phyloP scores from a whole-genome alignment of 2,888 invertebrate species.

The Tricholauxania praeusta region DNA sequence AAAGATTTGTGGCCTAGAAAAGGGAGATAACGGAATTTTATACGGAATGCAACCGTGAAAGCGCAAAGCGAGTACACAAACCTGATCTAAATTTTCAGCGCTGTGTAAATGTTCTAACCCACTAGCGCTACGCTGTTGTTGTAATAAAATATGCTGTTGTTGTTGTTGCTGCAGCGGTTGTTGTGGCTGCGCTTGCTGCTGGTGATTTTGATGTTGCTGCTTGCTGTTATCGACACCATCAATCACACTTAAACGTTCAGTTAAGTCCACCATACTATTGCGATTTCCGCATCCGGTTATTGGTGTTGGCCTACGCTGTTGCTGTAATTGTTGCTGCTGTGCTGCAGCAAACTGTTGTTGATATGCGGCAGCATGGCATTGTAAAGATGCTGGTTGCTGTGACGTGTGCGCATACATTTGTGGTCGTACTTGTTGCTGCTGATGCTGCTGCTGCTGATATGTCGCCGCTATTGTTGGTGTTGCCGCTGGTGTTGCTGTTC shows the following conservation, averaged over 20 bases:
- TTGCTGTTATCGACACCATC: conserved; percentile 34
- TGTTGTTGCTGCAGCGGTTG: conserved; percentile 42
- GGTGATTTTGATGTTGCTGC: conserved; percentile 4
- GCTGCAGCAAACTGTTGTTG: conserved; percentile 38
- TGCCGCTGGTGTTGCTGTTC: conserved; percentile 20
- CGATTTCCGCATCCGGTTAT: conserved; percentile 48
- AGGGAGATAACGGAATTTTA: conserved; percentile 16
- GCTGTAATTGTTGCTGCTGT: conserved; percentile 40
- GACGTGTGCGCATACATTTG: conserved; percentile 9
- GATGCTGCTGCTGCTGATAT: neutral
- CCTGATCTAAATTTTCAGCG: conserved; percentile 49
- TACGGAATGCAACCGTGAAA: neutral
- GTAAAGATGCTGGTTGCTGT: conserved; percentile 34
- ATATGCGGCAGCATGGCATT: conserved; percentile 29
- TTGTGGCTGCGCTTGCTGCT: conserved; percentile 43
- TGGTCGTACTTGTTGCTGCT: conserved; percentile 13
- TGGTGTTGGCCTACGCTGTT: conserved; percentile 32
- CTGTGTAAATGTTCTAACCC: conserved; percentile 46
- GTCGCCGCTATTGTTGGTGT: conserved; percentile 5
- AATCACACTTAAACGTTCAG: conserved; percentile 49
- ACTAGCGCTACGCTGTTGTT: conserved; percentile 45
- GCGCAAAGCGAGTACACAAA: conserved; percentile 36
- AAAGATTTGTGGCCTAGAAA: conserved; percentile 79
- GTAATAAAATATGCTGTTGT: conserved; percentile 43
- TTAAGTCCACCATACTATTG: conserved; percentile 52